Conservation (phyloP, 2,113 vertebrate species). For the Passer domesticus region DNA sequence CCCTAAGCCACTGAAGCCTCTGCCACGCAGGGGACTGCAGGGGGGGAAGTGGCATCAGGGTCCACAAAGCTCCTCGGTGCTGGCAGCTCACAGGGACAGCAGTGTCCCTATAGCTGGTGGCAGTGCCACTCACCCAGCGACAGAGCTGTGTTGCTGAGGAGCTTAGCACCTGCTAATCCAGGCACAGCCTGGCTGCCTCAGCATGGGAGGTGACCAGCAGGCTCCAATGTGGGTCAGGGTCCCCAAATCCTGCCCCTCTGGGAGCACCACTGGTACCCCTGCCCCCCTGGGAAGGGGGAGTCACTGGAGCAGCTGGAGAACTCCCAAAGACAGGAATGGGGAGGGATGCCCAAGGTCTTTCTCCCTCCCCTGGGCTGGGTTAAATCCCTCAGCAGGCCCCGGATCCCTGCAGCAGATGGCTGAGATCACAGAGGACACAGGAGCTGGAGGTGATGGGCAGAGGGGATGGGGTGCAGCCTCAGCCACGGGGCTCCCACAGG, state of each 20-base stretch:
- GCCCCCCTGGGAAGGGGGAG: rapidly evolving
- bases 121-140: not conserved
- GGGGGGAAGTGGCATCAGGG: not conserved
- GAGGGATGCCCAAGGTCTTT: not conserved
- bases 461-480: not conserved
- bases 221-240: rapidly evolving
- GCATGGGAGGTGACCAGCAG: not conserved
- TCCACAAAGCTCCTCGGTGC: rapidly evolving
- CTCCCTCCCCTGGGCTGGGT: not conserved
- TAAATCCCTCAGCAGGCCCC: not conserved
- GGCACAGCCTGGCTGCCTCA: not conserved
- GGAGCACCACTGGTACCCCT: not conserved
- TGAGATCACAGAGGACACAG: not conserved
- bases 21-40: not conserved
- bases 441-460: rapidly evolving
- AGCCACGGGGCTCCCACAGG: rapidly evolving
- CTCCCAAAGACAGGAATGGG: not conserved
- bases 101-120: not conserved
- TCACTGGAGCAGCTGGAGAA: not conserved
- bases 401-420: not conserved
- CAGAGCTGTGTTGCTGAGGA: not conserved
- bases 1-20: rapidly evolving
- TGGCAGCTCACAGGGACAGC: not conserved
- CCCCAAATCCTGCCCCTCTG: not conserved
- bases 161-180: conserved; percentile 22